Base-by-base conservation (phyloP, 2,113 vertebrate species). In the Miniopterus natalensis region DNA sequence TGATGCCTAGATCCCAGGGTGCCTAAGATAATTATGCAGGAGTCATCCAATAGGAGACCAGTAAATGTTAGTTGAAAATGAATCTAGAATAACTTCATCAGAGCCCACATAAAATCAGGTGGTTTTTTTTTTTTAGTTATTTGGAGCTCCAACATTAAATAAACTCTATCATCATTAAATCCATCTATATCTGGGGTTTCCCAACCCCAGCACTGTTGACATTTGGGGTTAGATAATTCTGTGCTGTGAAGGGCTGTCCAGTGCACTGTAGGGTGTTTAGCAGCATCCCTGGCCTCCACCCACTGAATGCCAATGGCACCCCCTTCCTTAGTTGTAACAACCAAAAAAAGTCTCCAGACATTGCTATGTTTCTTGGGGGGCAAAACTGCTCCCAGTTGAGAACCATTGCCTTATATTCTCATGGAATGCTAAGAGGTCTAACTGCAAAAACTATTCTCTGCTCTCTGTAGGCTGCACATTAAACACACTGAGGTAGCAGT, bases 181-280 rank as follows among this genome's bases (percentile, higher is more conserved):
- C 23, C 17, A 11, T 51, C 20, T 13, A 3, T 13, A 53, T 3
- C 31, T 15, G 31, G 31, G 11, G 36, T 75, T 55, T 49, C n/a
- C 49, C 5, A 1, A 1, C 27, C 4, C 31, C 18, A 49, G 61
- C 31, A 36, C 8, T 15, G 12, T 10, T 42, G 42, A 71, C 15
- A 3, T 13, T 40, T 65, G 71, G 36, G 27, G 8, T 25, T 12
- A 42, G 18, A 31, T 57, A 3, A 40, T 21, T 79, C 51, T 63
- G 2, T 47, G 7, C 1, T 31, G 6, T 8, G 18, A 42, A 29
- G 23, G 23, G 6, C 11, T 10, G 6, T n/a, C 21, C 2, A 12
- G 10, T 36, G 25, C 4, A 23, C 2, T 8, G 6, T 20, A 18
- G 8, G 49, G 5, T 42, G 3, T 3, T 36, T 8, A n/a, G 2